Evolutionary conservation across 1,140 invertebrate species (phyloP), one percentile per base, ranked within the genome.

Genomic region (Theocolax elegans): DNA sequence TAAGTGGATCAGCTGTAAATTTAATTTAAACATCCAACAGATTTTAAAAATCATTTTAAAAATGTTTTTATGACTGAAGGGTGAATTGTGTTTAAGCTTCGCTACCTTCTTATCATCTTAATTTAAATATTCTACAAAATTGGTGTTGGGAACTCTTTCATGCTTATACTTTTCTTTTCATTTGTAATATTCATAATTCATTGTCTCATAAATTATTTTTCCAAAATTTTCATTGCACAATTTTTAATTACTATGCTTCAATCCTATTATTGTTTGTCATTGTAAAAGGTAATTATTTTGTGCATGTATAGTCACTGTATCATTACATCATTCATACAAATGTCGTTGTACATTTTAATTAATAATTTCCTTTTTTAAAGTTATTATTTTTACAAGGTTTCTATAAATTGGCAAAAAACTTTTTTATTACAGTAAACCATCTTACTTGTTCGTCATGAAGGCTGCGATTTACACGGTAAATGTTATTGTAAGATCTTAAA

Each of bases 351-450:
- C 44, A 66, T 54, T 51, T 53, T 23, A 60, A 38, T 4, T 44
- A 17, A 53, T 49, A 58, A 21, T 38, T 35, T 64, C 48, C 31
- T 56, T 25, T 59, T 46, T 48, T 40, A 56, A 71, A 72, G 38
- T 72, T 42, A 27, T 46, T 40, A 38, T 17, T 68, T 71, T 35
- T 53, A 70, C 15, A 64, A 72, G 69, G 56, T 72, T 73, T 48
- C 29, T 56, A 65, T 65, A 69, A 60, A 35, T 76, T 74, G 31
- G 63, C 56, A 75, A 71, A 76, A 71, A 69, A 64, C 58, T 71
- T 71, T 79, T 80, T 46, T 77, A 74, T 83, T 83, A 49, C 82
- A 83, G 82, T 83, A 83, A 83, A 76, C 64, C 69, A 31, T 59
- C 69, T 71, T 29, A 74, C 17, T 48, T 58, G 68, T 71, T 51